Conservation (phyloP, 2,113 vertebrate genomes). For the Amphiprion ocellaris region DNA sequence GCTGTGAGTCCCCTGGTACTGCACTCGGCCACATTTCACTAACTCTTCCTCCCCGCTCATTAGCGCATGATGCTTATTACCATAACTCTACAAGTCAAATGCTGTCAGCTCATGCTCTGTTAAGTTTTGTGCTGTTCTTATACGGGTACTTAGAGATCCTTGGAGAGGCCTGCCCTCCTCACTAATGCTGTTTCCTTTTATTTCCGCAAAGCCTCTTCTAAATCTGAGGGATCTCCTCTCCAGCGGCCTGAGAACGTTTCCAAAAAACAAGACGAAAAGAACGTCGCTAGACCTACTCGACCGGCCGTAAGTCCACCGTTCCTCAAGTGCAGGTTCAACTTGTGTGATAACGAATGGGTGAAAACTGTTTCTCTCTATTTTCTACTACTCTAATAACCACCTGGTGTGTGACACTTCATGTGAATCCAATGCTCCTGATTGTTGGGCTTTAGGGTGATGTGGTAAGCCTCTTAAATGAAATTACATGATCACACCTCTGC, state of each 20-base stretch:
- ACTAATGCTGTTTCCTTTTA: conserved; percentile 48
- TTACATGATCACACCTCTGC: conserved; percentile 31
- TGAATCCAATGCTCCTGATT: conserved; percentile 55
- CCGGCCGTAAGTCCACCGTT: conserved; percentile 88
- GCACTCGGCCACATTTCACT: conserved; percentile 16
- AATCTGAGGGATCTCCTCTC: conserved; percentile 94
- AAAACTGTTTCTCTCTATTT: conserved; percentile 36
- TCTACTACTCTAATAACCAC: conserved; percentile 38
- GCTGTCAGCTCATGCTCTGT: not conserved
- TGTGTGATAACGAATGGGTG: conserved; percentile 27
- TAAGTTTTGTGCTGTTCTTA: not conserved
- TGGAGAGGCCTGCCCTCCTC: conserved; percentile 31
- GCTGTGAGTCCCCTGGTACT: conserved; percentile 88
- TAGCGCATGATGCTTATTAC: not conserved
- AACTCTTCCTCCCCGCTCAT: conserved; percentile 1
- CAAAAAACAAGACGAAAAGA: conserved; percentile 96
- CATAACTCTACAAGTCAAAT: not conserved
- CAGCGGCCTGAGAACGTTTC: conserved; percentile 91
- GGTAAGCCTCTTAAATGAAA: conserved; percentile 74
- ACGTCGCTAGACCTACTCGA: conserved; percentile 89
- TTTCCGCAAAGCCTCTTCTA: conserved; percentile 90
- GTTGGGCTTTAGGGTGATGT: conserved; percentile 78
- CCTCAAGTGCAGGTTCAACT: conserved; percentile 9
- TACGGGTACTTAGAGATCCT: not conserved
- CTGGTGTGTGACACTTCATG: conserved; percentile 49